Conservation (phyloP, 2,888 invertebrate genomes). For the Sphinx pinastri region DNA sequence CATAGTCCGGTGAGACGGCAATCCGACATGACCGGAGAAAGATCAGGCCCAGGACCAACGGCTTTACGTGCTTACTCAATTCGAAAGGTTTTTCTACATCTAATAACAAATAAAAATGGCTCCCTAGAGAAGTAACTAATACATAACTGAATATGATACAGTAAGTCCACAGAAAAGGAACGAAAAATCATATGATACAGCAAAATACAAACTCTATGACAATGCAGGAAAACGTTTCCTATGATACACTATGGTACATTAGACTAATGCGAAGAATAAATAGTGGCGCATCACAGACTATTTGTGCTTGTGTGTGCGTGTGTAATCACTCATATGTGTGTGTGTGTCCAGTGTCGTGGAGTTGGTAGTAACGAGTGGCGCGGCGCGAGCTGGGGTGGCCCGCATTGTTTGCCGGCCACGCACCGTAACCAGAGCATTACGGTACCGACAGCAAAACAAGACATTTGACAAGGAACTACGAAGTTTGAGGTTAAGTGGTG, state of each 20-base stretch:
- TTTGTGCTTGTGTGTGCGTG: neutral
- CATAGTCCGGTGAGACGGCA: too few relatives aligned
- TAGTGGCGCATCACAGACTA: constrained; percentile 23
- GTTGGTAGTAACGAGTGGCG: constrained; percentile 27
- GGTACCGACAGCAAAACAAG: constrained; percentile 52
- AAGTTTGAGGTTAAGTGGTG: too few relatives aligned
- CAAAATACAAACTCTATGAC: neutral
- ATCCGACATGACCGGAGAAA: too few relatives aligned
- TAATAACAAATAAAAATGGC: too few relatives aligned
- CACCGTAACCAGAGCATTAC: constrained; percentile 71
- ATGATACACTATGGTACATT: constrained; percentile 22
- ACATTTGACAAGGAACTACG: neutral
- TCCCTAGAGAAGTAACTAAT: too few relatives aligned
- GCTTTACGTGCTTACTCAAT: too few relatives aligned
- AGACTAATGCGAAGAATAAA: constrained; percentile 20
- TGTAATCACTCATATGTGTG: neutral
- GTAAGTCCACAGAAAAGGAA: too few relatives aligned
- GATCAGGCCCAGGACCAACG: too few relatives aligned
- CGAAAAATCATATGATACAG: neutral
- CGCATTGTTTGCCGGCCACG: constrained; percentile 69
- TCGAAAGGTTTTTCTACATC: too few relatives aligned
- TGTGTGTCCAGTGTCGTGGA: constrained; percentile 23
- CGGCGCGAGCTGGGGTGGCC: constrained; percentile 48
- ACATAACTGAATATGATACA: too few relatives aligned
- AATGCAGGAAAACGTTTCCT: neutral